A percentile compares a stretch with the other conserved stretches of the same genome.
phyloP scores from a whole-genome alignment of 2,888 invertebrate species.

The Latrodectus hesperus region DNA sequence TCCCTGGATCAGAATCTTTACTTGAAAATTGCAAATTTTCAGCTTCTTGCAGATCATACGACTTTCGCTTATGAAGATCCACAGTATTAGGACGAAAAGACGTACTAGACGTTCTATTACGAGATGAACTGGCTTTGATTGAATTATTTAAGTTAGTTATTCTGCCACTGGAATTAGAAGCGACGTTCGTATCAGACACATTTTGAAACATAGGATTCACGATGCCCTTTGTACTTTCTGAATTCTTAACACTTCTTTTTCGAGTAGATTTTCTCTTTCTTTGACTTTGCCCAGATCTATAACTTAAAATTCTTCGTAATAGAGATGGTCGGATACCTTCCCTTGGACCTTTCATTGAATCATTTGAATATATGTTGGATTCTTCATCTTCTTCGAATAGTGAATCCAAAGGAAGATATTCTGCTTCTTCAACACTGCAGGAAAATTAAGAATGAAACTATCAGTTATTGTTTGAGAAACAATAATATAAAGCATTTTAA shows the following conservation, averaged over 20 bases:
- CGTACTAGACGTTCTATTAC: background rate
- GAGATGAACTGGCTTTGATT: background rate
- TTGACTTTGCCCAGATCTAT: background rate
- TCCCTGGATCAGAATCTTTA: background rate
- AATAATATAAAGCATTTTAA: too few relatives aligned
- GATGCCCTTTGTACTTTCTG: background rate
- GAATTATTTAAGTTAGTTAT: constrained; percentile 34
- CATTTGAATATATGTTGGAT: constrained; percentile 38
- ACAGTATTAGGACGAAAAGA: constrained; percentile 29
- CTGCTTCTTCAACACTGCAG: constrained; percentile 58
- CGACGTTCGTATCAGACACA: background rate
- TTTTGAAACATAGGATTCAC: constrained; percentile 27
- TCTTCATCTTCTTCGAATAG: constrained; percentile 63
- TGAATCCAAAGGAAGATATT: constrained; percentile 63
- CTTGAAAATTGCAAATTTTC: constrained; percentile 4
- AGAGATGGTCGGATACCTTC: constrained; percentile 39
- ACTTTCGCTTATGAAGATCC: constrained; percentile 7
- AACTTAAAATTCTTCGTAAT: constrained; percentile 24
- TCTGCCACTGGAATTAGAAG: background rate
- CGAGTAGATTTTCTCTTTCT: constrained; percentile 7
- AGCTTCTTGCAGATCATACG: constrained; percentile 17
- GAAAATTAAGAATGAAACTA: background rate
- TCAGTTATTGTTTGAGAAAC: background rate
- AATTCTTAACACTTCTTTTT: background rate
- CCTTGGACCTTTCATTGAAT: constrained; percentile 15